Conservation (phyloP, 2,113 vertebrate species). For the Rana temporaria region DNA sequence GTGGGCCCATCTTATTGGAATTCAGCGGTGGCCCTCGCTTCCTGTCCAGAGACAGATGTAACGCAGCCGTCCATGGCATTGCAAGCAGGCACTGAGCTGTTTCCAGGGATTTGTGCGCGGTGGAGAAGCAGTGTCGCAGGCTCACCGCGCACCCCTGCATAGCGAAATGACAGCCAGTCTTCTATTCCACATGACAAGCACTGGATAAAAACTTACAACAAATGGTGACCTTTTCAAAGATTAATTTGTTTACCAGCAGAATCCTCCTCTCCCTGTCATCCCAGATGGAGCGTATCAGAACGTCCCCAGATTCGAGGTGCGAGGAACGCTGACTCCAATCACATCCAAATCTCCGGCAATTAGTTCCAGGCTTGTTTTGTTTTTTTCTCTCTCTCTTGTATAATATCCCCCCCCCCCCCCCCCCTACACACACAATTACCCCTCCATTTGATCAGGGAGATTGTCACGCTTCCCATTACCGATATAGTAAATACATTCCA, state of each 20-base stretch:
- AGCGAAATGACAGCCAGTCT: conserved; percentile 84
- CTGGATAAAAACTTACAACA: conserved; percentile 88
- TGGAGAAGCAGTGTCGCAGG: conserved; percentile 80
- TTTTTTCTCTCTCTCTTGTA: conserved; percentile 58
- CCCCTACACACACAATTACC: conserved; percentile 30
- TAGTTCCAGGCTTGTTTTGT: conserved; percentile 78
- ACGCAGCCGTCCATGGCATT: conserved; percentile 94
- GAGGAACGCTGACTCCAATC: conserved; percentile 81
- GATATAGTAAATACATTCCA: conserved; percentile 53
- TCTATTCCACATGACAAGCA: conserved; percentile 82
- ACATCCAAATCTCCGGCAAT: conserved; percentile 83
- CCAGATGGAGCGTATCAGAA: conserved; percentile 89
- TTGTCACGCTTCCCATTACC: conserved; percentile 53
- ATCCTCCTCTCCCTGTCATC: conserved; percentile 82
- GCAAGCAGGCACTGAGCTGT: conserved; percentile 88
- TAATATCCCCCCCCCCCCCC: conserved; percentile 61
- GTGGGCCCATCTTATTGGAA: conserved; percentile 90
- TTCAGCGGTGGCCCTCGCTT: conserved; percentile 86
- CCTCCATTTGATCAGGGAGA: conserved; percentile 30
- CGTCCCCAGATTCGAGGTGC: conserved; percentile 75
- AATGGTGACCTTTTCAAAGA: conserved; percentile 96
- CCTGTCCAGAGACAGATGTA: conserved; percentile 96
- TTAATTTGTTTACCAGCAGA: conserved; percentile 94
- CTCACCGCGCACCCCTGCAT: conserved; percentile 76
- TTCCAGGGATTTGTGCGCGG: conserved; percentile 89